Percentiles rank a stretch among this genome's conserved stretches.
Evolutionary conservation across 2,113 vertebrate genomes (phyloP).

Genomic region (Gymnocephalus cernua): DNA sequence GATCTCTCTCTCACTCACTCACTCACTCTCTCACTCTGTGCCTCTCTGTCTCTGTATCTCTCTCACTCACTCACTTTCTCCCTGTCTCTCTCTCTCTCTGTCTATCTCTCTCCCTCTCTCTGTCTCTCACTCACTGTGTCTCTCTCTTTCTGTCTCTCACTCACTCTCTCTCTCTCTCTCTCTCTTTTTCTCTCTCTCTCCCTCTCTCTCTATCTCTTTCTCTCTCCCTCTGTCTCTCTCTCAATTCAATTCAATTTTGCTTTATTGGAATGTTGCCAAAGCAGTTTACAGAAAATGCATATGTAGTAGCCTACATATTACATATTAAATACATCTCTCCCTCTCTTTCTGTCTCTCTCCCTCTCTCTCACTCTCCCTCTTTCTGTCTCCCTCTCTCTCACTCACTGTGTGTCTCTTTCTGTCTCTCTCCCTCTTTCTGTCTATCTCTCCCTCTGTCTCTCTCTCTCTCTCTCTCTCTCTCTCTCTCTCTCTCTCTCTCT

Average conservation of each 20-base stretch:
- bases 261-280: no score
- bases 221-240: not conserved
- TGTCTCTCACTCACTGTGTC: no score
- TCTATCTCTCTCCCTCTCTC: no score
- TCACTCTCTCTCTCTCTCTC: not conserved
- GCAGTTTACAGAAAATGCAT: no score
- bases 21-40: accelerated
- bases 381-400: not conserved
- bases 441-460: not conserved
- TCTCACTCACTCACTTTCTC: no score
- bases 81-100: accelerated
- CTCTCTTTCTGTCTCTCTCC: not conserved
- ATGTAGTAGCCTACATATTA: no score
- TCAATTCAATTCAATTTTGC: no score
- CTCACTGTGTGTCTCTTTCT: no score
- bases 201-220: not conserved
- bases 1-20: no score
- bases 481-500: not conserved
- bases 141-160: no score
- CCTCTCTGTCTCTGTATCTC: no score
- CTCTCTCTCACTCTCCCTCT: not conserved
- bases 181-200: not conserved
- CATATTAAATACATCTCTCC: no score
- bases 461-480: not conserved
- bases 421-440: not conserved